Evolutionary conservation across 2,888 invertebrate species (phyloP), one percentile per base, ranked within the genome.

Genomic region (Megaustenia siamemsis): DNA sequence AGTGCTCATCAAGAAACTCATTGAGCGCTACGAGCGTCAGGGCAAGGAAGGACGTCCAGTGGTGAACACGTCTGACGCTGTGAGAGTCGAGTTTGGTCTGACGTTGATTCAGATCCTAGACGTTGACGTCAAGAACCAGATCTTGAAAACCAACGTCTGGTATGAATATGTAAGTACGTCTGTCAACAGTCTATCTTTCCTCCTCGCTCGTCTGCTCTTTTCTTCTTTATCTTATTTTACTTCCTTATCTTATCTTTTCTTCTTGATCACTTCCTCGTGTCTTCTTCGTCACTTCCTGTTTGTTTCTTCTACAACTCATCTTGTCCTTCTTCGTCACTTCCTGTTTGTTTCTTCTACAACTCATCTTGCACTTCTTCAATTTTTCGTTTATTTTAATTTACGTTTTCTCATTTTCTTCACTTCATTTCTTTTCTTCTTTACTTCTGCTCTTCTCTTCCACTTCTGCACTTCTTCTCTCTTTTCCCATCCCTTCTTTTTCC

Each of bases 91-190:
- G 77, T 92, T 92, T 82, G 91, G 90, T 5, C 88, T 92, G 21
- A 89, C 90, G 40, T 89, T 92, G 35, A 90, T 92, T 32, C 92
- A 92, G 84, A 92, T 92, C 38, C 89, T 92, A 71, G 90, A 91
- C 76, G 91, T 92, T 10, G 92, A 92, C 80, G 90, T 92, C 84
- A 92, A 91, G 84, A 90, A 92, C 80, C 92, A 92, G 87, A 90
- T 92, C 12, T 82, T 92, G 28, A 91, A 91, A 82, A 92, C 90
- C 12, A 92, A 91, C 82, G 90, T 92, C 35, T 92, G 92, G 92
- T 91, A 90, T 83, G 90, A 90, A 38, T 92, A 90, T 82, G 92
- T 92, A 90, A 91, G 92, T 90, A 87, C 63, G 40, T 71, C 12
- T 38, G 10, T 40, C 24, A 8, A 32, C 60, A 32, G 21, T 56